A percentile compares a stretch with the other conserved stretches of the same genome.
These are phyloP conservation scores for Malurus splendens DNA, from an alignment of 2,797 vertebrate genomes.

Conservation along the genomic window DNA sequence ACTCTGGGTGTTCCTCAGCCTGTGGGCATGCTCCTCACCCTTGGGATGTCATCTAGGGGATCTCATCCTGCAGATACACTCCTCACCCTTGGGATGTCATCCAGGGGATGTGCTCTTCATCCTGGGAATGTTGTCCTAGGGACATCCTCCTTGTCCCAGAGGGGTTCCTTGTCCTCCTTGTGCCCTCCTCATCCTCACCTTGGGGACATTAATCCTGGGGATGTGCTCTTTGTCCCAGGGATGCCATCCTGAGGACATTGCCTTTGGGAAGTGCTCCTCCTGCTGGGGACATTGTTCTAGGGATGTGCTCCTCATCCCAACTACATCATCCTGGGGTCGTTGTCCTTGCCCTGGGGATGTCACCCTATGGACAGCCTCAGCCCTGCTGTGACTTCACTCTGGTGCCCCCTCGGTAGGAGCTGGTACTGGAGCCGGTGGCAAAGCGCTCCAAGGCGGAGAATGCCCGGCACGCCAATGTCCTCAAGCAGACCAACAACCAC, in stretches of 20 bases:
- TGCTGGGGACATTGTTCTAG: too few relatives aligned
- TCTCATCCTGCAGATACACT: background rate
- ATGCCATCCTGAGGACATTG: background rate
- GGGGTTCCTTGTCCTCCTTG: too few relatives aligned
- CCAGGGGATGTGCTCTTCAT: fast-evolving
- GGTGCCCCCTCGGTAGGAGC: constrained; percentile 68
- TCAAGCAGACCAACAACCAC: constrained; percentile 85
- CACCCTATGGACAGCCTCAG: fast-evolving
- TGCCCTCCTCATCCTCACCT: background rate
- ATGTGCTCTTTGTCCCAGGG: background rate
- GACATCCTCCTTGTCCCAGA: too few relatives aligned
- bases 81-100: fast-evolving
- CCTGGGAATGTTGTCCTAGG: too few relatives aligned
- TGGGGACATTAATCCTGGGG: background rate
- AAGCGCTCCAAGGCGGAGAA: constrained; percentile 82
- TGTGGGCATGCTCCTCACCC: background rate
- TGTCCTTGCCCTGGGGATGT: fast-evolving
- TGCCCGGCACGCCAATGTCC: constrained; percentile 69
- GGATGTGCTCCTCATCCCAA: background rate
- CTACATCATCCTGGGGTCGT: fast-evolving
- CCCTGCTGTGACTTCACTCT: background rate
- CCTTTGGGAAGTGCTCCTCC: background rate
- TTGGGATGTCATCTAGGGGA: background rate
- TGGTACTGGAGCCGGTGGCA: constrained; percentile 79
- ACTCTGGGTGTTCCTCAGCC: background rate